Evolutionary conservation across 2,888 invertebrate species (phyloP).

Genomic region (Thelaira solivaga): DNA sequence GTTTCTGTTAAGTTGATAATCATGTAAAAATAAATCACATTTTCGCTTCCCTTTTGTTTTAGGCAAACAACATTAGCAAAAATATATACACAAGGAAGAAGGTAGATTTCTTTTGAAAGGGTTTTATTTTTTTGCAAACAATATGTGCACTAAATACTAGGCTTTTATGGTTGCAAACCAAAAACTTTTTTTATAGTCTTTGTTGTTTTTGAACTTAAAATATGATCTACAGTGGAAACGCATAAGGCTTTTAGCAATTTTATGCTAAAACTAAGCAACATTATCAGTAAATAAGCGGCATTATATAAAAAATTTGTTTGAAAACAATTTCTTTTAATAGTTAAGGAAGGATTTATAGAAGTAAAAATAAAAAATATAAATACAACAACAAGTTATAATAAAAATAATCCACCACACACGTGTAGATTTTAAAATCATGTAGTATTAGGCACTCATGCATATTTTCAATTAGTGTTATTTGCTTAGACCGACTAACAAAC

Average conservation of each 20-base stretch:
- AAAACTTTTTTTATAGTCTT: neutral
- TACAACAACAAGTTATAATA: too few species aligned
- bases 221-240: slow-evolving; percentile 22
- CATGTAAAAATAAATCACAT: slow-evolving; percentile 77
- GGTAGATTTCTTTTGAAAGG: slow-evolving; percentile 38
- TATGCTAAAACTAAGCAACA: slow-evolving; percentile 20
- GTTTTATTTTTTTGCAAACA: slow-evolving; percentile 37
- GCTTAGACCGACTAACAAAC: slow-evolving; percentile 38
- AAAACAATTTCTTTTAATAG: neutral
- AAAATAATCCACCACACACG: slow-evolving; percentile 50
- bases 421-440: slow-evolving; percentile 56
- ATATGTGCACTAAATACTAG: slow-evolving; percentile 48
- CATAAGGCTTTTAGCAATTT: slow-evolving; percentile 5
- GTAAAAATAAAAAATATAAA: neutral
- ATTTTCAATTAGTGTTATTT: slow-evolving; percentile 62
- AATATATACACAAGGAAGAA: slow-evolving; percentile 46
- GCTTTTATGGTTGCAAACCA: neutral
- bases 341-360: neutral
- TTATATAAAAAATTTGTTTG: neutral
- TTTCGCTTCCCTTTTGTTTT: slow-evolving; percentile 69
- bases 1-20: slow-evolving; percentile 74
- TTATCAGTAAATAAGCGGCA: slow-evolving; percentile 41
- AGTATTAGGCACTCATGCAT: slow-evolving; percentile 57
- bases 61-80: slow-evolving; percentile 60
- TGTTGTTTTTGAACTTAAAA: slow-evolving; percentile 10